Evolutionary conservation across 1,140 invertebrate genomes (phyloP).

Genomic region (Drosophila ironensis): DNA sequence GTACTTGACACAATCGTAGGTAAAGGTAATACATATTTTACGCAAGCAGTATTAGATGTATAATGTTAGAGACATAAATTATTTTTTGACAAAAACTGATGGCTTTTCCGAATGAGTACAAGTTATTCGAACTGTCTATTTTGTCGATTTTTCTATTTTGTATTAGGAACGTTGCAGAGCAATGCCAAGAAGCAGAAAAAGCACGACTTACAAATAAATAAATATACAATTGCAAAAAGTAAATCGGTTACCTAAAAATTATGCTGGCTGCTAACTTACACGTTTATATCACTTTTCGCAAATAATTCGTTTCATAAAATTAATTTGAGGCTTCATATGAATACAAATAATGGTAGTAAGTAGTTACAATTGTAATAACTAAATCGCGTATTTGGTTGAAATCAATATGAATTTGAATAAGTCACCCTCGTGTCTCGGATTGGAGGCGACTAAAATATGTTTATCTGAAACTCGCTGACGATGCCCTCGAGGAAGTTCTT

Average conservation of each 20-base stretch:
- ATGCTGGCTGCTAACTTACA: slow-evolving; percentile 77
- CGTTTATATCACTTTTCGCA: slow-evolving; percentile 78
- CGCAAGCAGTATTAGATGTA: slow-evolving; percentile 50
- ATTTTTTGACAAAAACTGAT: slow-evolving; percentile 25
- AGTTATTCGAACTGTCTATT: slow-evolving; percentile 25
- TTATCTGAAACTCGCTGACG: slow-evolving; percentile 76
- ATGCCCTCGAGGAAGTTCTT: slow-evolving; percentile 72
- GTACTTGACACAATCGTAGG: slow-evolving; percentile 32
- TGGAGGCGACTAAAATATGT: slow-evolving; percentile 80
- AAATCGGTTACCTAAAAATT: slow-evolving; percentile 62
- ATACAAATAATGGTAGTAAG: slow-evolving; percentile 39
- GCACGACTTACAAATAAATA: slow-evolving; percentile 64
- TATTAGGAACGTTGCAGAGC: slow-evolving; percentile 64
- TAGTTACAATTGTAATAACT: slow-evolving; percentile 36
- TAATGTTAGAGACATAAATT: slow-evolving; percentile 1
- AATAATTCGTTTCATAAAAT: slow-evolving; percentile 74
- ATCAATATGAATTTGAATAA: slow-evolving; percentile 42
- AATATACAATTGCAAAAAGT: slow-evolving; percentile 73
- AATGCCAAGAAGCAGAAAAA: slow-evolving; percentile 47
- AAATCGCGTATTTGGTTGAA: slow-evolving; percentile 65
- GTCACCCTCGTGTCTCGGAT: too few species aligned
- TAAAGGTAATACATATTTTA: slow-evolving; percentile 46
- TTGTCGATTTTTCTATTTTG: slow-evolving; percentile 22
- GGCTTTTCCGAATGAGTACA: slow-evolving; percentile 12
- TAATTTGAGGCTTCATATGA: slow-evolving; percentile 67